Conservation (phyloP, 2,797 vertebrate genomes). For the Acanthurus leucopareius region DNA sequence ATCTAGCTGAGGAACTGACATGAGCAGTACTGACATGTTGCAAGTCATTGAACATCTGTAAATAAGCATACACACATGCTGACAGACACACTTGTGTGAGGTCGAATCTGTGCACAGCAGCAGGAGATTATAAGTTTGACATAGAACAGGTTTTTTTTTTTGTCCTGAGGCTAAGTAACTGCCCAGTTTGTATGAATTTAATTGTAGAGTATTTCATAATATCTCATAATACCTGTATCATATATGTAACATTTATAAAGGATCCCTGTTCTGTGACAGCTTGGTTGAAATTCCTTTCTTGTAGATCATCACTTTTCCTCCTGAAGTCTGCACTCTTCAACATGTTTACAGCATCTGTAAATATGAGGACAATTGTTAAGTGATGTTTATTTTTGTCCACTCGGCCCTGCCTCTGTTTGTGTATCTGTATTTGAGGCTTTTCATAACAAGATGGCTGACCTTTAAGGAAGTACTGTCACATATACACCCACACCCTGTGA, state of each 20-base stretch:
- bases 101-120: not conserved
- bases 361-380: constrained; percentile 10
- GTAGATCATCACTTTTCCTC: not conserved
- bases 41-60: constrained; percentile 47
- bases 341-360: constrained; percentile 40
- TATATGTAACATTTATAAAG: not conserved
- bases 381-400: constrained; percentile 29
- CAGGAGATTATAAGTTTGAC: constrained; percentile 4
- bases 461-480: constrained; percentile 63
- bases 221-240: not conserved
- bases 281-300: constrained; percentile 18
- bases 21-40: constrained; percentile 31
- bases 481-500: constrained; percentile 52
- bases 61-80: constrained; percentile 23
- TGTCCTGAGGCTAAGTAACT: not conserved
- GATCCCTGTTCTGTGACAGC: not conserved
- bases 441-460: constrained; percentile 61
- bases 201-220: not conserved
- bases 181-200: not conserved
- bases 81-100: constrained; percentile 6
- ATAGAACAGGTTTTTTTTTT: too few species aligned
- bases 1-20: constrained; percentile 29
- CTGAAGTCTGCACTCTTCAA: not conserved
- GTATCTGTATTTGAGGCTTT: constrained; percentile 53
- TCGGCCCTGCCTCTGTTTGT: constrained; percentile 16